phyloP scores from a whole-genome alignment of 2,113 vertebrate genomes.

The Cyanocitta stelleri region DNA sequence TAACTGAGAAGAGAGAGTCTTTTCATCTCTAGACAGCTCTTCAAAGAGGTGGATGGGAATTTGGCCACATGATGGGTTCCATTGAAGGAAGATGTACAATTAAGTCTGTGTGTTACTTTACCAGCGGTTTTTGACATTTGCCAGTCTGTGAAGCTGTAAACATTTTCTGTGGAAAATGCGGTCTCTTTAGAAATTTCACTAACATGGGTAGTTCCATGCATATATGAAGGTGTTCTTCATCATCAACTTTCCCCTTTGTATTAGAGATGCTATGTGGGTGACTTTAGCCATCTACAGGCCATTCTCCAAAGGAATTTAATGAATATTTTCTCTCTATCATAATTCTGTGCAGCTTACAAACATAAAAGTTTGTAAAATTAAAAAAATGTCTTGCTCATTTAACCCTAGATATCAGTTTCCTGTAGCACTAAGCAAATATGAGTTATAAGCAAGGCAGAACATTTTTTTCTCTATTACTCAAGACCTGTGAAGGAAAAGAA shows the following conservation, averaged over 20 bases:
- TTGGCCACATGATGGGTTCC: neutral
- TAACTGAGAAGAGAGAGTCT: neutral
- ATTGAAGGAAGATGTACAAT: neutral
- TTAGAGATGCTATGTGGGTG: neutral
- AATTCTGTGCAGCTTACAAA: neutral
- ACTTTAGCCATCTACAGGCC: neutral
- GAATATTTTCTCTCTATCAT: neutral
- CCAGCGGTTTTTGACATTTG: neutral
- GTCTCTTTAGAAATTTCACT: neutral
- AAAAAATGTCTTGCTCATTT: neutral
- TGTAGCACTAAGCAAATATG: neutral
- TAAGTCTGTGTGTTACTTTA: neutral
- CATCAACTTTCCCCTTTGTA: neutral
- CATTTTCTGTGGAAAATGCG: neutral
- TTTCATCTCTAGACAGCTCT: neutral
- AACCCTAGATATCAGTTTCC: neutral
- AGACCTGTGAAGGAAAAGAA: neutral
- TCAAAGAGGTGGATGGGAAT: conserved; percentile 26
- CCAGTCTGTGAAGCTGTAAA: neutral
- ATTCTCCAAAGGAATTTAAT: neutral
- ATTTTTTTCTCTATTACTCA: neutral
- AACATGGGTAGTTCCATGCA: neutral
- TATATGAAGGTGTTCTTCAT: neutral
- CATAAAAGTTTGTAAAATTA: neutral
- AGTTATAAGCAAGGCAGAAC: neutral